Evolutionary conservation across 2,888 invertebrate genomes (phyloP), one percentile per base, ranked within the genome.

Genomic region (Synergus laeviventris): DNA sequence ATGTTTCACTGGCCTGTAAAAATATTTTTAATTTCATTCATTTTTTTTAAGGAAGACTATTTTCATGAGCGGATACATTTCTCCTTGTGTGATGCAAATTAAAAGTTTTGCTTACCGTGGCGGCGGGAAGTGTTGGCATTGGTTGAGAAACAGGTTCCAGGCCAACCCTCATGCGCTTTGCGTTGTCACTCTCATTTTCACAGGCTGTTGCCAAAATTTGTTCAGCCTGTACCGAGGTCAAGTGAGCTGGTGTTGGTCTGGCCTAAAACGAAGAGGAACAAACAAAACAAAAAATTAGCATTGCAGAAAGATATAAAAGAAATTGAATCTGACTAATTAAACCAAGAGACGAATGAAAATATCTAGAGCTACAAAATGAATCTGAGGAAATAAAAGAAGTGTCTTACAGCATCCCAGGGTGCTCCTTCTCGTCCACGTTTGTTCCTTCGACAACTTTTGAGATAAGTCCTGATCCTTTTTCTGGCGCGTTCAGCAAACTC

Each of bases 111-210:
- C 92, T 92, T 90, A 93, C 93, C 87, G 92, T 92, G 73, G 94
- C 93, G 81, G 94, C 94, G 80, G 95, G 94, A 86, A 95, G 93
- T 80, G 95, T 93, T 83, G 96, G 97, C 94, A 97, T 95, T 74
- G 97, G 96, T 92, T 97, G 97, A 89, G 96, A 96, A 87, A 97
- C 96, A 62, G 98, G 98, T 91, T 98, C 98, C 86, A 98, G 93
- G 73, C 98, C 98, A 89, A 98, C 94, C 84, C 98, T 94, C 98
- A 98, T 98, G 89, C 98, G 94, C 92, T 98, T 98, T 79, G 98
- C 98, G 92, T 98, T 98, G 92, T 97, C 96, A 92, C 97, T 97
- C 92, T 98, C 98, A 91, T 98, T 98, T 92, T 98, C 98, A 92
- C 98, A 98, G 81, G 98, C 98, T 89, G 96, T 95, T 83, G 98